Evolutionary conservation across 2,888 invertebrate genomes (phyloP), one percentile per base, ranked within the genome.

Genomic region (Acronicta alni): DNA sequence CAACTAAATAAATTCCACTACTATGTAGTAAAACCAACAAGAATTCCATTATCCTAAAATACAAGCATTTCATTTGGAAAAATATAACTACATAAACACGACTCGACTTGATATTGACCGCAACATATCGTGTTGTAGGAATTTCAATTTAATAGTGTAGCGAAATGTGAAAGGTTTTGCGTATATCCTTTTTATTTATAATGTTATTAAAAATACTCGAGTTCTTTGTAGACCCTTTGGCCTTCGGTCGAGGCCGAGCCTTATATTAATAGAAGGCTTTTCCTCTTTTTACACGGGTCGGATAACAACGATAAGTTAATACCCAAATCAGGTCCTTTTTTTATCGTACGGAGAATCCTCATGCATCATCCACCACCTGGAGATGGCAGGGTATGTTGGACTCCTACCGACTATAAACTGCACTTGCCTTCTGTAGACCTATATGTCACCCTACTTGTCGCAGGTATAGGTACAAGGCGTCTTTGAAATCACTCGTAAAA

Each of bases 121-220:
- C 30, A 26, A 6, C 15, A 14, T 44, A 55, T 14, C 18, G 38
- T 26, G 32, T n/a, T n/a, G n/a, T 49, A 47, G 42, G 70, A 70
- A 68, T 70, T 59, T 47, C 52, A 56, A 70, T 70, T 45, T 51
- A 35, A 58, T 64, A 70, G 59, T 48, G 35, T 51, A 38, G 17
- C 1, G n/a, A 49, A 44, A 44, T 26, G 30, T 48, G 45, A 39
- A 42, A 44, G 63, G 52, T 45, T 23, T 17, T 35, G 17, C 47
- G 20, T 23, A 48, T 32, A 20, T 61, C 68, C 14, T 47, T 67
- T 67, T 55, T 51, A 61, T 68, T 61, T 51, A 66, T 61, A 68
- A 55, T 48, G 42, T 55, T 74, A 76, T 76, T 75, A 75, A 76
- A 73, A 79, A 75, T 79, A 68, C 67, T 53, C 16, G 17, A 48